Evolutionary conservation across 1,140 invertebrate genomes (phyloP).

Genomic region (Neotoxoptera formosana): DNA sequence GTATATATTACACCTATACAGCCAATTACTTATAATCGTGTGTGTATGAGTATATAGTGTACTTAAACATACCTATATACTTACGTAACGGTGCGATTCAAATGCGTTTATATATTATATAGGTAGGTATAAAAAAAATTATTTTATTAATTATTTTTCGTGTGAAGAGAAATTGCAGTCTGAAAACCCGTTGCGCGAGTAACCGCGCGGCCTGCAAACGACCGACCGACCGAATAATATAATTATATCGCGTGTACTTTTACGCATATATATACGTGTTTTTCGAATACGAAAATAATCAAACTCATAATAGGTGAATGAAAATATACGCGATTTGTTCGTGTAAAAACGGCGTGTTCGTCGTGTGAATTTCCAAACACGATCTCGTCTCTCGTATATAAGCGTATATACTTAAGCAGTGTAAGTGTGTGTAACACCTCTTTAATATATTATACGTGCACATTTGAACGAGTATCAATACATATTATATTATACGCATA

Average conservation of each 20-base stretch:
- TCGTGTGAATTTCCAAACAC: not conserved
- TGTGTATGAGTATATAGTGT: not conserved
- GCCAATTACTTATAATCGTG: not conserved
- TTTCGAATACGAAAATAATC: not conserved
- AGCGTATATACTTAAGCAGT: too few species aligned
- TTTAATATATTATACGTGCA: not conserved
- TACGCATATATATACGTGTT: not conserved
- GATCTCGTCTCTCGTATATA: not conserved
- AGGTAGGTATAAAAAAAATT: not conserved
- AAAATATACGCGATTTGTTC: conserved; percentile 5
- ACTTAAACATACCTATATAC: not conserved
- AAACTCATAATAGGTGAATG: not conserved
- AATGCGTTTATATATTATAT: not conserved
- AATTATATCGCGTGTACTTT: not conserved
- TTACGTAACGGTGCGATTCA: not conserved
- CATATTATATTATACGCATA: not conserved
- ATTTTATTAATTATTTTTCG: not conserved
- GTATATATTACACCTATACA: not conserved
- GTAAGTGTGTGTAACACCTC: not conserved
- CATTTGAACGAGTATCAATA: not conserved
- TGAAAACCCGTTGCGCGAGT: not conserved
- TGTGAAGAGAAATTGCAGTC: not conserved
- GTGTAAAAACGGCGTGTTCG: not conserved
- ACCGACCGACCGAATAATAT: not conserved
- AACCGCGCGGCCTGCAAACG: not conserved